A percentile compares a stretch with the other conserved stretches of the same genome.
Evolutionary conservation across 2,888 invertebrate species (phyloP).

Genomic region (Xestoiulus laeticollis): DNA sequence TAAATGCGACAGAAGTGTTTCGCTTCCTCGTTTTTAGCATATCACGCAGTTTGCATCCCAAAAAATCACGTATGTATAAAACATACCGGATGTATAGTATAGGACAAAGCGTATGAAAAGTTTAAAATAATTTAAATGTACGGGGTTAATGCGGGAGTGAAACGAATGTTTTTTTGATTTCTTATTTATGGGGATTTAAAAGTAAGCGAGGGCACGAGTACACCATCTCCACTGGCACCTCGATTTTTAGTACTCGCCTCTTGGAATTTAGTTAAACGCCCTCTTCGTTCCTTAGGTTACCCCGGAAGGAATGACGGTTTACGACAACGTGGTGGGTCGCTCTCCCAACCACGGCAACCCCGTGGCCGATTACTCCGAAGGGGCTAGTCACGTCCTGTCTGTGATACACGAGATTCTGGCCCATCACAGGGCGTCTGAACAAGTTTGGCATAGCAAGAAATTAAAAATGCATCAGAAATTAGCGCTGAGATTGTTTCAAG

Average conservation of each 20-base stretch:
- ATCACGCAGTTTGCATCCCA: no score
- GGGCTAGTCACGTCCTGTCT: conserved; percentile 94
- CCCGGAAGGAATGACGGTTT: conserved; percentile 66
- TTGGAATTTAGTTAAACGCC: not conserved
- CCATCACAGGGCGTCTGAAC: conserved; percentile 91
- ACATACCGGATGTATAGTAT: no score
- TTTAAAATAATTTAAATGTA: no score
- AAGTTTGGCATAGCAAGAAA: conserved; percentile 93
- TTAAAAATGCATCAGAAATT: conserved; percentile 94
- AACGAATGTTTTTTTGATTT: not conserved
- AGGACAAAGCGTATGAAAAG: no score
- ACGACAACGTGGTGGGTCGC: conserved; percentile 62
- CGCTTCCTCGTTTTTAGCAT: no score
- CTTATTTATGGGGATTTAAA: not conserved
- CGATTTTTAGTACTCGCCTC: not conserved
- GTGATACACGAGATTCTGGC: conserved; percentile 97
- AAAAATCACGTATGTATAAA: no score
- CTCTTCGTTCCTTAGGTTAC: conserved; percentile 62
- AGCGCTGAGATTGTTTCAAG: conserved; percentile 91
- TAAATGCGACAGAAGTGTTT: no score
- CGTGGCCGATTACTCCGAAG: conserved; percentile 93
- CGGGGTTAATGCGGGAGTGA: no score
- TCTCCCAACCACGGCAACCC: conserved; percentile 79
- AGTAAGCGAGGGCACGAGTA: not conserved
- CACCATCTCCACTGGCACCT: not conserved